These are phyloP conservation scores for Lydus trimaculatus DNA, from an alignment of 2,888 invertebrate genomes.

Conservation along the genomic window DNA sequence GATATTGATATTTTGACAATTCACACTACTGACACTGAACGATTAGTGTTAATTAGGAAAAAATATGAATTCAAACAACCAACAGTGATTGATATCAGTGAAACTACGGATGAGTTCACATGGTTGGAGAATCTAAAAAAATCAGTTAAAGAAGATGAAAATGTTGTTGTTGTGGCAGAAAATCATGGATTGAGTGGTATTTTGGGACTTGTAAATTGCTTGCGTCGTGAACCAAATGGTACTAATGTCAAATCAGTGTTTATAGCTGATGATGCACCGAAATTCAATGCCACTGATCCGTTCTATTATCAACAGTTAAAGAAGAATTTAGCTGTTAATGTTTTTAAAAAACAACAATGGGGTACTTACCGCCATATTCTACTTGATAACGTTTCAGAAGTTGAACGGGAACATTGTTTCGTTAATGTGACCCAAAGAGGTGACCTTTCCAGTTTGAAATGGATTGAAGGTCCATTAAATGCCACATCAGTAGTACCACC, in stretches of 20 bases:
- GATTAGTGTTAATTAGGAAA: conserved; percentile 65
- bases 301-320: conserved; percentile 72
- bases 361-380: conserved; percentile 83
- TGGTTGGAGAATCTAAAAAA: conserved; percentile 65
- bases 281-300: conserved; percentile 64
- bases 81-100: conserved; percentile 61
- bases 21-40: conserved; percentile 63
- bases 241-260: conserved; percentile 62
- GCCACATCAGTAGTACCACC: conserved; percentile 30
- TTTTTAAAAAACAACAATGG: conserved; percentile 68
- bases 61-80: conserved; percentile 57
- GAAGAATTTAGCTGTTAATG: conserved; percentile 81
- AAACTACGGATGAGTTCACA: conserved; percentile 58
- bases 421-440: conserved; percentile 81
- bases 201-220: conserved; percentile 77
- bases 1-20: conserved; percentile 63
- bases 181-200: conserved; percentile 78
- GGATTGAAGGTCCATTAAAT: conserved; percentile 75
- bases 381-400: conserved; percentile 63
- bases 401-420: conserved; percentile 72
- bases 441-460: conserved; percentile 84
- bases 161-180: conserved; percentile 69
- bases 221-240: conserved; percentile 68
- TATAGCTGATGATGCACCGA: conserved; percentile 70
- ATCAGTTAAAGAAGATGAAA: conserved; percentile 42